Conservation (phyloP, 2,888 invertebrate species). For the Synanthedon andrenaeformis region DNA sequence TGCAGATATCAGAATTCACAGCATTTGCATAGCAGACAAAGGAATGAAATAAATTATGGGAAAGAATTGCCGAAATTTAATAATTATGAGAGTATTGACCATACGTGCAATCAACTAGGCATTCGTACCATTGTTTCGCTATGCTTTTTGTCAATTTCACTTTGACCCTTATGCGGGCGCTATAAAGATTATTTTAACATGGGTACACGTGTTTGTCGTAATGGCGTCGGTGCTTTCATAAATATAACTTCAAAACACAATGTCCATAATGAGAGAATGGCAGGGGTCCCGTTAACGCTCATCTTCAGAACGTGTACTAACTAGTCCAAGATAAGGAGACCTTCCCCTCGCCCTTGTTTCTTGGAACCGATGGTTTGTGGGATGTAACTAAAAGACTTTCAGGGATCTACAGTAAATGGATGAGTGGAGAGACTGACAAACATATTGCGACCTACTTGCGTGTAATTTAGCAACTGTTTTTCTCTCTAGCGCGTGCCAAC, state of each 20-base stretch:
- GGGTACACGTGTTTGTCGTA: conserved; percentile 13
- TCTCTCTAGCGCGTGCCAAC: conserved; percentile 31
- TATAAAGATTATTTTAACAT: not conserved
- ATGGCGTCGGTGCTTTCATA: conserved; percentile 25
- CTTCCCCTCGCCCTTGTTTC: conserved; percentile 17
- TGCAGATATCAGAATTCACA: not conserved
- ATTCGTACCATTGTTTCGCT: not conserved
- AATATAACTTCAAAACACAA: conserved; percentile 16
- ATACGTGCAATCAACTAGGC: not conserved
- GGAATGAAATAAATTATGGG: conserved; percentile 1
- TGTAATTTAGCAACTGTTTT: conserved; percentile 36
- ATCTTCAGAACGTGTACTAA: conserved; percentile 32
- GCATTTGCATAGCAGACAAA: conserved; percentile 1
- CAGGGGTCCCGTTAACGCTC: conserved; percentile 38
- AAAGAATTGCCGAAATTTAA: conserved; percentile 2
- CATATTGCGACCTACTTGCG: conserved; percentile 41
- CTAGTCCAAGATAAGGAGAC: conserved; percentile 19
- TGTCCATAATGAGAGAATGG: conserved; percentile 38
- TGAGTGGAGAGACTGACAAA: conserved; percentile 31
- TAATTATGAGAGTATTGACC: not conserved
- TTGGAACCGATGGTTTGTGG: conserved; percentile 13
- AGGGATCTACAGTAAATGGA: conserved; percentile 26
- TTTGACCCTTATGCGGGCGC: not conserved
- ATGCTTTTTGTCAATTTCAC: not conserved
- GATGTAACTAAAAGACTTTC: conserved; percentile 39